Evolutionary conservation across 2,113 vertebrate species (phyloP).

Genomic region (Pseudopodoces humilis): DNA sequence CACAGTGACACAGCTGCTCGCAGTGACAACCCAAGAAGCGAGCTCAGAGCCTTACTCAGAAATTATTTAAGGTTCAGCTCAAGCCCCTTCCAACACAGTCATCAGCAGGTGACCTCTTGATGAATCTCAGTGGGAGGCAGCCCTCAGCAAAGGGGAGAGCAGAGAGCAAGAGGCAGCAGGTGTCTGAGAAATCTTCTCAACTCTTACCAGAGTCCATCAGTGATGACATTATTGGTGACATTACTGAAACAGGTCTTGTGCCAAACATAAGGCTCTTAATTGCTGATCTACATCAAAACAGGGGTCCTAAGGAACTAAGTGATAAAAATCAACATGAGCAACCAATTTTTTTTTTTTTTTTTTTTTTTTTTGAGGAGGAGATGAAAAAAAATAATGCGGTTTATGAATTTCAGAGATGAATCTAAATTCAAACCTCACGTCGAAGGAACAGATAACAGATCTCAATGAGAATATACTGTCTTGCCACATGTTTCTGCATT

Average conservation of each 20-base stretch:
- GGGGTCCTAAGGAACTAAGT: neutral
- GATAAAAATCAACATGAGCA: neutral
- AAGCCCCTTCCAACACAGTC: neutral
- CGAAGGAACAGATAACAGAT: neutral
- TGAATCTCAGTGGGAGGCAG: neutral
- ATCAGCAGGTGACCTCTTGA: neutral
- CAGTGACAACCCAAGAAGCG: neutral
- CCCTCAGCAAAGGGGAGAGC: neutral
- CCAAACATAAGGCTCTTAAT: neutral
- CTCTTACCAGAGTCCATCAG: neutral
- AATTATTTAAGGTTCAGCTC: neutral
- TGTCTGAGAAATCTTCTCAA: accelerated
- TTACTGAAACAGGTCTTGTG: neutral
- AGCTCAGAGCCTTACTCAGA: neutral
- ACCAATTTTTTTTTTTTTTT: neutral
- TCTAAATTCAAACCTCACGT: neutral
- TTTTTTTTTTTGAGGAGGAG: neutral
- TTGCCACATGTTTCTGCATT: neutral
- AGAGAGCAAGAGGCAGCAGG: neutral
- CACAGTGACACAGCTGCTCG: neutral
- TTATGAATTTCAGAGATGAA: neutral
- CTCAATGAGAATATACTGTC: neutral
- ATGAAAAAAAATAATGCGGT: neutral
- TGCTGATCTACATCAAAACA: neutral
- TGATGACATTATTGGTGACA: accelerated